Conservation (phyloP, 2,888 invertebrate species). For the Autographa pulchrina region DNA sequence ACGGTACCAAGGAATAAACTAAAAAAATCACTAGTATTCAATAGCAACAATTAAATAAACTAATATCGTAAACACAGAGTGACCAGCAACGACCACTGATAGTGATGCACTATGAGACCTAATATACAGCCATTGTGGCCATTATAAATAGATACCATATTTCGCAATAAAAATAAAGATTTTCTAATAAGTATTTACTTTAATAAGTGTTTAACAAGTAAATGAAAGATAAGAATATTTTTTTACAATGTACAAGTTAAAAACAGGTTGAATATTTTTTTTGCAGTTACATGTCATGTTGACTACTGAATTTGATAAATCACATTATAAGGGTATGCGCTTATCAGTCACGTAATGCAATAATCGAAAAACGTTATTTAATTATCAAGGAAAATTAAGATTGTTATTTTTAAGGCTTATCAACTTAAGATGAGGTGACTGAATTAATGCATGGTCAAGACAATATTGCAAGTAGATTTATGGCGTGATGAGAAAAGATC, state of each 20-base stretch:
- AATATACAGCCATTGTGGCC: conserved; percentile 28
- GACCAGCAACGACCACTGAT: conserved; percentile 45
- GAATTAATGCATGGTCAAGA: background rate
- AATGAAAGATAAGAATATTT: background rate
- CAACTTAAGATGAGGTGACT: background rate
- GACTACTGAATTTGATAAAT: background rate
- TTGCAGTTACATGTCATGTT: background rate
- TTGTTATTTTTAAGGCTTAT: background rate
- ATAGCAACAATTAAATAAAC: conserved; percentile 23
- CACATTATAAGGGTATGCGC: background rate
- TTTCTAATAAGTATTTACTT: conserved; percentile 31
- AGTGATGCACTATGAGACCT: conserved; percentile 46
- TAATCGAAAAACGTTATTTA: background rate
- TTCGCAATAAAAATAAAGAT: conserved; percentile 45
- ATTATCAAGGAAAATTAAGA: background rate
- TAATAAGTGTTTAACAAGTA: background rate
- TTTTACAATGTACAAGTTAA: background rate
- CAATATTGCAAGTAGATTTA: background rate
- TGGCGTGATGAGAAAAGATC: background rate
- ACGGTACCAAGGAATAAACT: conserved; percentile 15
- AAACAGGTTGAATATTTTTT: background rate
- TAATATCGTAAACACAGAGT: conserved; percentile 36
- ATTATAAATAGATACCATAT: conserved; percentile 37
- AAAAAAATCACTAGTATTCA: conserved; percentile 13
- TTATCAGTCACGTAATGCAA: background rate